Conservation (phyloP, 2,797 vertebrate genomes). For the Chelmon rostratus region DNA sequence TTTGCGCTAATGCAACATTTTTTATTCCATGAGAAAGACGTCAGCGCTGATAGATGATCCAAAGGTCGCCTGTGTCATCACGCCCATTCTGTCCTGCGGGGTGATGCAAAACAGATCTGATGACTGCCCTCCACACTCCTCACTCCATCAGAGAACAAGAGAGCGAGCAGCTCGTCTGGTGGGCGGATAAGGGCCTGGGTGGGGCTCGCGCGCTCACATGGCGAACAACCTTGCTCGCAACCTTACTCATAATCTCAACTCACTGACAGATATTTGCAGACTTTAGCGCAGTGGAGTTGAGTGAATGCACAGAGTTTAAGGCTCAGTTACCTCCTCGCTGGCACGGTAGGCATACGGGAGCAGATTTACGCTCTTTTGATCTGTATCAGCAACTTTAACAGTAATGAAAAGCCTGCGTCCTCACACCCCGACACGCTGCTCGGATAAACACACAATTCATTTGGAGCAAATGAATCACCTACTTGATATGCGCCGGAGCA, state of each 20-base stretch:
- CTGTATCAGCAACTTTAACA: conserved; percentile 68
- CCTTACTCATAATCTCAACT: conserved; percentile 36
- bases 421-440: conserved; percentile 37
- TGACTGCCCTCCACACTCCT: conserved; percentile 55
- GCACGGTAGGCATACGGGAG: background rate
- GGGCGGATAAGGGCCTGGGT: conserved; percentile 60
- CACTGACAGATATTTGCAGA: conserved; percentile 26
- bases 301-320: conserved; percentile 28
- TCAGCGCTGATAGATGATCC: conserved; percentile 69
- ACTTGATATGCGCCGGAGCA: conserved; percentile 72
- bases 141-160: conserved; percentile 51
- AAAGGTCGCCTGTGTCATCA: conserved; percentile 74
- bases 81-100: conserved; percentile 69
- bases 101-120: conserved; percentile 72
- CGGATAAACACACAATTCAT: conserved; percentile 67
- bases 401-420: conserved; percentile 51
- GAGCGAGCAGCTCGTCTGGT: conserved; percentile 50
- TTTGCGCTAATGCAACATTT: conserved; percentile 77
- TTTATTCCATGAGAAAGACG: conserved; percentile 67
- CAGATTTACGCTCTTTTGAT: conserved; percentile 62
- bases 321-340: conserved; percentile 21
- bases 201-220: conserved; percentile 42
- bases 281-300: background rate
- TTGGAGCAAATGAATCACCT: conserved; percentile 62
- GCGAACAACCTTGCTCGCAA: conserved; percentile 65